A percentile compares a stretch with the other conserved stretches of the same genome.
Conservation (phyloP, 2,888 invertebrate species). For the Cheilosia pagana region DNA sequence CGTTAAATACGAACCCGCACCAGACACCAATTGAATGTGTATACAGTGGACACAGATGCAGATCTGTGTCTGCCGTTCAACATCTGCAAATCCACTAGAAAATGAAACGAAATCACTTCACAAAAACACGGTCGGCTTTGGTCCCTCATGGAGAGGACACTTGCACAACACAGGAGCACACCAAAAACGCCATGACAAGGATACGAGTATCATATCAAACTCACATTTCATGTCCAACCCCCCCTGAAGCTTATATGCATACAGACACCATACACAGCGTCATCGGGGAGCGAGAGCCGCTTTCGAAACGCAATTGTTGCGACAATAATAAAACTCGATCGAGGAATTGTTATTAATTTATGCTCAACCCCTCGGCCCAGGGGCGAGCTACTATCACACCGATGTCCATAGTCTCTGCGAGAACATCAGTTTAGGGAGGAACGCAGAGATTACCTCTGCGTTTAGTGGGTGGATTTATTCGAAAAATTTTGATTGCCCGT, state of each 20-base stretch:
- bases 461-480: slow-evolving; percentile 74
- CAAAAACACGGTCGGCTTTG: slow-evolving; percentile 39
- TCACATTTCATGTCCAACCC: not conserved
- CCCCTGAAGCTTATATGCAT: slow-evolving; percentile 3
- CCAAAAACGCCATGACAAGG: not conserved
- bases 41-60: slow-evolving; percentile 45
- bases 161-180: slow-evolving; percentile 5
- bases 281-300: not conserved
- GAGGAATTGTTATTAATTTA: slow-evolving; percentile 75
- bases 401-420: not conserved
- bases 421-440: slow-evolving; percentile 53
- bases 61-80: slow-evolving; percentile 49
- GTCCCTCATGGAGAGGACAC: slow-evolving; percentile 13
- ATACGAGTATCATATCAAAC: slow-evolving; percentile 14
- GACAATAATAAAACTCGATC: slow-evolving; percentile 73
- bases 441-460: slow-evolving; percentile 69
- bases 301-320: slow-evolving; percentile 67
- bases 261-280: not conserved
- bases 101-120: slow-evolving; percentile 74
- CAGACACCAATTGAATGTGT: slow-evolving; percentile 41
- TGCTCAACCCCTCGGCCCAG: slow-evolving; percentile 25
- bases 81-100: slow-evolving; percentile 72
- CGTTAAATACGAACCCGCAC: slow-evolving; percentile 49
- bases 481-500: slow-evolving; percentile 72
- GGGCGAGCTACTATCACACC: not conserved